Percentiles rank a stretch among this genome's conserved stretches.
Conservation (phyloP, 2,888 invertebrate species). For the Schizotus pectinicornis region DNA sequence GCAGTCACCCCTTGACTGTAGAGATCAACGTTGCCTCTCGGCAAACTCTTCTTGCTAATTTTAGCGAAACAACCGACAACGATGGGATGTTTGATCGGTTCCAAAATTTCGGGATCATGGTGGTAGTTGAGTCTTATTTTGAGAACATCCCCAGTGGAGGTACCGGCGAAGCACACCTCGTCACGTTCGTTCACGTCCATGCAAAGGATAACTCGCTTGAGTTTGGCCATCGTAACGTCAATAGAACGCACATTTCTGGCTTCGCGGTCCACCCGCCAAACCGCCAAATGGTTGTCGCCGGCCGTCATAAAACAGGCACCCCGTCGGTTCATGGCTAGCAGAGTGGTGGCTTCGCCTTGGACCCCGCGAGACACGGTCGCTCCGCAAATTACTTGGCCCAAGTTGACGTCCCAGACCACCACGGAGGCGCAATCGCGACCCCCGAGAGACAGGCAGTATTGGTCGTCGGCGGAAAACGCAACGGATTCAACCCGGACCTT, state of each 20-base stretch:
- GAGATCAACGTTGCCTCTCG: conserved; percentile 63
- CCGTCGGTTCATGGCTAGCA: conserved; percentile 64
- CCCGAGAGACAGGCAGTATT: conserved; percentile 77
- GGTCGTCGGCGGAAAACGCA: conserved; percentile 81
- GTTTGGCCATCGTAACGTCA: conserved; percentile 79
- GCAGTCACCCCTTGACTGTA: conserved; percentile 71
- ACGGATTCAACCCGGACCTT: conserved; percentile 88
- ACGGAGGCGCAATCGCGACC: conserved; percentile 90
- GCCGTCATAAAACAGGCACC: conserved; percentile 74
- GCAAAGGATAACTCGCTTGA: conserved; percentile 78
- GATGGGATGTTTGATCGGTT: conserved; percentile 63
- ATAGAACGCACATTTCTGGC: conserved; percentile 67
- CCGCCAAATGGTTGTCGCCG: conserved; percentile 60
- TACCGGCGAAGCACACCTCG: conserved; percentile 81
- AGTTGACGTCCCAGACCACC: conserved; percentile 80
- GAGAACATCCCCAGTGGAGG: conserved; percentile 78
- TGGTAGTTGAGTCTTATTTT: conserved; percentile 68
- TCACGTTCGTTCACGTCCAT: conserved; percentile 75
- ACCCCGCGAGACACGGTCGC: conserved; percentile 52
- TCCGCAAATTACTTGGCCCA: conserved; percentile 59
- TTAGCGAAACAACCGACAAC: conserved; percentile 69
- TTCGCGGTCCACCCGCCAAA: conserved; percentile 76
- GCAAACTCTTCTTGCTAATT: conserved; percentile 58
- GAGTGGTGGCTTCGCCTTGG: conserved; percentile 51
- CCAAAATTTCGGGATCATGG: conserved; percentile 62